Percentiles rank a stretch among this genome's conserved stretches.
phyloP scores from a whole-genome alignment of 2,888 invertebrate genomes.

The Chalcis sispes region DNA sequence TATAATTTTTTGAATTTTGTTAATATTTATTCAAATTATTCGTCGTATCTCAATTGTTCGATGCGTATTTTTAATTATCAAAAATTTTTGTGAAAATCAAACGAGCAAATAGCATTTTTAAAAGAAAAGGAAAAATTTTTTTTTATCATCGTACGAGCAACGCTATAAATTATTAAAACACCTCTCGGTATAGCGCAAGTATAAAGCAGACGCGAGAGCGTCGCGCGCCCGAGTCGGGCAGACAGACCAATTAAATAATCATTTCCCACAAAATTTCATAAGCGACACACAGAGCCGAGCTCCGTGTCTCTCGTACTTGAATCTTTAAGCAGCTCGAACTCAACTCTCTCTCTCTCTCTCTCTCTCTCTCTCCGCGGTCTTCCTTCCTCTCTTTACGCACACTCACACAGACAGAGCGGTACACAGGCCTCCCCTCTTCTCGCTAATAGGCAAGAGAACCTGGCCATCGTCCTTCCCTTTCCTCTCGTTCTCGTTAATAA shows the following conservation, averaged over 20 bases:
- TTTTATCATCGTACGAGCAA: neutral
- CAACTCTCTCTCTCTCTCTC: neutral
- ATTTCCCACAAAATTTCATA: slow-evolving; percentile 5
- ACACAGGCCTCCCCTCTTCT: too few relatives aligned
- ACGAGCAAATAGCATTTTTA: too few relatives aligned
- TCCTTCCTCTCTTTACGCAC: neutral
- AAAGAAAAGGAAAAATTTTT: neutral
- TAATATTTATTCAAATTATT: too few relatives aligned
- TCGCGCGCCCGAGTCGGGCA: neutral
- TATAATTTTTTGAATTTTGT: too few relatives aligned
- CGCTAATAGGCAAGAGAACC: neutral
- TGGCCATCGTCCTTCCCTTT: too few relatives aligned
- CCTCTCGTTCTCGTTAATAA: neutral
- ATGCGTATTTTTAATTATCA: too few relatives aligned
- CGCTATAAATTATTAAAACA: neutral
- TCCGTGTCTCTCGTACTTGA: neutral
- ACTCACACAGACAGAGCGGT: neutral
- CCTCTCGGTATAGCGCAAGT: neutral
- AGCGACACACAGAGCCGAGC: neutral
- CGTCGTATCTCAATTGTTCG: too few relatives aligned
- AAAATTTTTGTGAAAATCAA: neutral
- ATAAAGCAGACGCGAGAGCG: neutral
- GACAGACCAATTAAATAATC: neutral
- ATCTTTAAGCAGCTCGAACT: slow-evolving; percentile 17
- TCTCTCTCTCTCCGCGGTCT: neutral